These are phyloP conservation scores for Smittia aterrima DNA, from an alignment of 2,888 invertebrate species.

Conservation along the genomic window DNA sequence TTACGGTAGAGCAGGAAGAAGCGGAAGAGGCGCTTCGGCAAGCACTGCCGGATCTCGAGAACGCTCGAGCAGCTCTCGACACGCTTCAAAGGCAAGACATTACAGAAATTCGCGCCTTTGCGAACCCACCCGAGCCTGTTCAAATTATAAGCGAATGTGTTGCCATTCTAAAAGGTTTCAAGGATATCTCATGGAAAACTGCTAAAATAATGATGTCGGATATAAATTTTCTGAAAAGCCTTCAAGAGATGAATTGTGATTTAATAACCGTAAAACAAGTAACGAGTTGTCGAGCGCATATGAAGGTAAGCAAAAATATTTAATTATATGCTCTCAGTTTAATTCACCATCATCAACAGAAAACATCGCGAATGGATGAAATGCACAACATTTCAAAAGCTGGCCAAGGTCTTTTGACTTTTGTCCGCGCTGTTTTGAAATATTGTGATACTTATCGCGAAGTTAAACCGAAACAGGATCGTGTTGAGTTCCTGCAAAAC, in stretches of 20 bases:
- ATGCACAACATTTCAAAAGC: conserved; percentile 84
- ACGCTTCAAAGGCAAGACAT: conserved; percentile 88
- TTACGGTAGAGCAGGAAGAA: conserved; percentile 77
- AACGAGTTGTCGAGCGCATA: conserved; percentile 67
- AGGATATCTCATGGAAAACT: conserved; percentile 86
- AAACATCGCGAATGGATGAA: conserved; percentile 69
- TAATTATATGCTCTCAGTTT: too few species aligned
- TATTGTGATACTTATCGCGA: conserved; percentile 86
- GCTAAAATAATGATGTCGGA: conserved; percentile 93
- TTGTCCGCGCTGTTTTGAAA: conserved; percentile 82
- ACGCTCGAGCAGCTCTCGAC: conserved; percentile 73
- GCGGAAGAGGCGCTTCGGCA: conserved; percentile 77
- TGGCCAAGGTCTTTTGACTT: conserved; percentile 79
- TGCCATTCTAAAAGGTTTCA: conserved; percentile 76
- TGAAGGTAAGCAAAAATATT: conserved; percentile 58
- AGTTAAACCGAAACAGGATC: conserved; percentile 81
- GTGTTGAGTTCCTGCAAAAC: conserved; percentile 72
- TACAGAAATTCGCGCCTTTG: conserved; percentile 88
- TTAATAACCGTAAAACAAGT: conserved; percentile 70
- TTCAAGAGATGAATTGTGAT: conserved; percentile 86
- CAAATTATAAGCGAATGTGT: conserved; percentile 89
- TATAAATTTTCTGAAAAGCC: conserved; percentile 72
- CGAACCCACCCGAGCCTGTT: conserved; percentile 86
- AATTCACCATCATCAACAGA: too few species aligned
- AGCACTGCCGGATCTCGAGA: conserved; percentile 81